phyloP scores from a whole-genome alignment of 23 tunicate genomes.

The Ascidia mentula region DNA sequence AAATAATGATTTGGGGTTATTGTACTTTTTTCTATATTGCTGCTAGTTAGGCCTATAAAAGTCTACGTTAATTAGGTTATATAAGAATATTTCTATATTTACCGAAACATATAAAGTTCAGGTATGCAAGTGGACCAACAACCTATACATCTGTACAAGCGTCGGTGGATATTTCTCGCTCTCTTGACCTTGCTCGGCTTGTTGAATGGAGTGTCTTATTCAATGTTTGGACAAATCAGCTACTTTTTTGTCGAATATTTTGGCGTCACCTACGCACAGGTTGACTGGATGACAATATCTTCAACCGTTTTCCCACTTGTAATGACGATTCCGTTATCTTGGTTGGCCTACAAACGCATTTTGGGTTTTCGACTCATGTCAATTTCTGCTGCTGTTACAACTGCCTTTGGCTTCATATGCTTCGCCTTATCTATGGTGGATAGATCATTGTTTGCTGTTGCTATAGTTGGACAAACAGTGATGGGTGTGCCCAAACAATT shows the following conservation, averaged over 20 bases:
- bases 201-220: not conserved
- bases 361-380: slow-evolving; percentile 6
- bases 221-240: not conserved
- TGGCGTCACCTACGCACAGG: not conserved
- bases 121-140: no score
- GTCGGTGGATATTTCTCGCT: not conserved
- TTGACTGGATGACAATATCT: not conserved
- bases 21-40: no score
- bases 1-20: no score
- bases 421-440: not conserved
- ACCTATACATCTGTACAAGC: not conserved
- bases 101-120: no score
- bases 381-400: not conserved
- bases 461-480: slow-evolving; percentile 9
- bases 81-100: no score
- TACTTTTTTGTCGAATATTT: not conserved
- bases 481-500: slow-evolving; percentile 13
- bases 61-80: no score
- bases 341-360: not conserved
- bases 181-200: not conserved
- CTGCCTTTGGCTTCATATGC: not conserved
- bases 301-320: not conserved
- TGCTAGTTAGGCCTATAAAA: no score
- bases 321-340: not conserved
- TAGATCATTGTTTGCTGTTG: not conserved